Evolutionary conservation across 2,797 vertebrate genomes (phyloP), one percentile per base, ranked within the genome.

Genomic region (Spinibarbus caldwelli): DNA sequence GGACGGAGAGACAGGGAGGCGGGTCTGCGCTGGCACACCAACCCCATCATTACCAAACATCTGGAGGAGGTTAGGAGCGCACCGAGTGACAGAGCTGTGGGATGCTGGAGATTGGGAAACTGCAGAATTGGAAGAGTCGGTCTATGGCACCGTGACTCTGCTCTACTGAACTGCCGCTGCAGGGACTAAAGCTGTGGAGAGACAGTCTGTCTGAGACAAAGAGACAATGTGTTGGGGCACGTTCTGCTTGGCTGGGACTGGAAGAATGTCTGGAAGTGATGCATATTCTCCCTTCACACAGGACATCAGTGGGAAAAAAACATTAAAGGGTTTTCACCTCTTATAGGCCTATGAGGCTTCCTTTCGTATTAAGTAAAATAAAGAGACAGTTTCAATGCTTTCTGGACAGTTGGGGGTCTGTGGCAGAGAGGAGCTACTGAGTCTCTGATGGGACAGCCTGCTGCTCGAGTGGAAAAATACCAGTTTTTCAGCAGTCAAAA

Each of bases 1-100:
- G 89, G 90, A 86, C 87, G 36, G 75, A 86, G 86, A 88, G 76
- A 91, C 76, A 90, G 83, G 87, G 89, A 92, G 92, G 91, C 91
- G 91, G 91, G 91, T 93, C 93, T 90, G 77, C 87, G 86, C 91
- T 92, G 93, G 94, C 89, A 90, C 89, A 6, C 88, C 76, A 91
- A 89, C 83, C 91, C 92, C 86, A 82, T 93, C 90, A 93, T 95
- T 93, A 92, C 78, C 81, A 88, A 92, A 95, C 94, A 95, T 96
- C 95, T 95, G 95, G 93, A 92, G 91, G 86, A 92, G 91, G 89
- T 95, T 93, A 94, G 90, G 80, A 87, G 89, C 86, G 88, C 90
- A 92, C 76, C 83, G 76, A 85, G 82, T 88, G 87, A 93, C 91
- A 79, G 91, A 93, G 91, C 91, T 87, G 12, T 89, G 92, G 92